Conservation (phyloP, 1,140 invertebrate genomes). For the Sycophaga agraensis region DNA sequence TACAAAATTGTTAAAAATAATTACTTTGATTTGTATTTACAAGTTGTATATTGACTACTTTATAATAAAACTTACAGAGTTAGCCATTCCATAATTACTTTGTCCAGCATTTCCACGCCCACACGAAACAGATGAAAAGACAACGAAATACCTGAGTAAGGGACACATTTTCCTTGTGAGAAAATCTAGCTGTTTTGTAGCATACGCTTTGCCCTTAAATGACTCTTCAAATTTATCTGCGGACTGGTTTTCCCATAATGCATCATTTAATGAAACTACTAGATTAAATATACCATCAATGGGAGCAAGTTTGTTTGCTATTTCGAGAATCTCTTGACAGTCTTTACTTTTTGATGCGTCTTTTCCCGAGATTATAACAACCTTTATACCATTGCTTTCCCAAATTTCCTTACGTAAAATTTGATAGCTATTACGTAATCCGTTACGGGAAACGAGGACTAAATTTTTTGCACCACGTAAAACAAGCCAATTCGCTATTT, state of each 20-base stretch:
- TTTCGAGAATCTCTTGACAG: slow-evolving; percentile 61
- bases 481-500: slow-evolving; percentile 69
- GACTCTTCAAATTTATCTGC: slow-evolving; percentile 53
- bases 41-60: neutral
- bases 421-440: slow-evolving; percentile 73
- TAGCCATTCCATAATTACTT: slow-evolving; percentile 72
- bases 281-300: slow-evolving; percentile 78
- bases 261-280: slow-evolving; percentile 65
- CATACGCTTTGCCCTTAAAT: slow-evolving; percentile 57
- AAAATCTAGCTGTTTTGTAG: slow-evolving; percentile 57
- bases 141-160: slow-evolving; percentile 60
- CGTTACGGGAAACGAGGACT: slow-evolving; percentile 70
- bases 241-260: slow-evolving; percentile 59
- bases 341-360: slow-evolving; percentile 56
- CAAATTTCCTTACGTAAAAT: slow-evolving; percentile 54
- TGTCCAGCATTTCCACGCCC: slow-evolving; percentile 79
- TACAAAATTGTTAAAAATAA: neutral
- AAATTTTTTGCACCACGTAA: slow-evolving; percentile 68
- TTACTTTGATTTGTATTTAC: too few relatives aligned
- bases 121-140: slow-evolving; percentile 77
- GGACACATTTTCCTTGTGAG: slow-evolving; percentile 58
- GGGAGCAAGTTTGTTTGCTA: slow-evolving; percentile 62
- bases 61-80: slow-evolving; percentile 44
- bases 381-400: slow-evolving; percentile 59
- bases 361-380: slow-evolving; percentile 55